Evolutionary conservation across 2,113 vertebrate genomes (phyloP).

Genomic region (Xenopus borealis): DNA sequence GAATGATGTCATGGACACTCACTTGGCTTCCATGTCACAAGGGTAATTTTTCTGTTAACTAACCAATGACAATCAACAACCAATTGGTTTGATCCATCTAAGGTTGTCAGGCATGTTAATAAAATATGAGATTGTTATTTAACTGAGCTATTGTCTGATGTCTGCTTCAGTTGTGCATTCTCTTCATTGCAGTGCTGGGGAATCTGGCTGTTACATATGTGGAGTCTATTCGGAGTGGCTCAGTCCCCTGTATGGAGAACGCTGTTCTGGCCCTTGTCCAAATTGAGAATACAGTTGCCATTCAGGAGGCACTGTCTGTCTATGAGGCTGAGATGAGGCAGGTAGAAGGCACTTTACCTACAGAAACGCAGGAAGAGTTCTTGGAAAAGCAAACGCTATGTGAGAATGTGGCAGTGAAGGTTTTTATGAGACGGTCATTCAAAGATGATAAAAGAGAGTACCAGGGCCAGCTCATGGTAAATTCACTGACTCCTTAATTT

Average conservation of each 20-base stretch:
- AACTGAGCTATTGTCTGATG: no score
- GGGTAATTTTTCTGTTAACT: no score
- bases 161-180: background rate
- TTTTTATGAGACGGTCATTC: slow-evolving; percentile 48
- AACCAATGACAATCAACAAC: no score
- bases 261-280: slow-evolving; percentile 52
- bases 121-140: no score
- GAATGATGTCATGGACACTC: no score
- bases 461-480: slow-evolving; percentile 6
- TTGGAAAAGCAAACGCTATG: slow-evolving; percentile 27
- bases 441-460: slow-evolving; percentile 45
- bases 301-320: slow-evolving; percentile 43
- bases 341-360: slow-evolving; percentile 14
- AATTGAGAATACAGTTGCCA: slow-evolving; percentile 52
- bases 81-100: no score
- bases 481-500: no score
- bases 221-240: slow-evolving; percentile 49
- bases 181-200: slow-evolving; percentile 46
- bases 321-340: slow-evolving; percentile 45
- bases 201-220: slow-evolving; percentile 48
- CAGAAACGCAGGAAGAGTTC: slow-evolving; percentile 1
- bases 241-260: slow-evolving; percentile 57
- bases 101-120: no score
- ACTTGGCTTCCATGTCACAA: no score
- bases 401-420: slow-evolving; percentile 24